Evolutionary conservation across 2,113 vertebrate species (phyloP).

Genomic region (Athene noctua): DNA sequence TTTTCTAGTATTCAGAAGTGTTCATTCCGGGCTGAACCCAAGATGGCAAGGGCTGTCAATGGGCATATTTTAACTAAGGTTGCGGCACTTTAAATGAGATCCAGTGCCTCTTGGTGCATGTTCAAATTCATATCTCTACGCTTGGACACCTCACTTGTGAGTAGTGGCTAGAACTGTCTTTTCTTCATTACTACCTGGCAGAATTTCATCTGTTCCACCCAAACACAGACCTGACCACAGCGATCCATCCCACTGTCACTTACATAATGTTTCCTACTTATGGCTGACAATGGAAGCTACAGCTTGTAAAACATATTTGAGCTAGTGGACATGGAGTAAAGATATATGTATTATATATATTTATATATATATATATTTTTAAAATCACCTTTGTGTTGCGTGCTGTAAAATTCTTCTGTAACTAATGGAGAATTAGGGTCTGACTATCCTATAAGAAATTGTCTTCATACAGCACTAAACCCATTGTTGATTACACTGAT

Average conservation of each 20-base stretch:
- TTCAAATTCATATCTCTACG: background rate
- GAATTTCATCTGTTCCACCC: background rate
- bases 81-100: background rate
- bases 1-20: background rate
- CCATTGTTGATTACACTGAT: background rate
- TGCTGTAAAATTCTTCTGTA: background rate
- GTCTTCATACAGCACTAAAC: background rate
- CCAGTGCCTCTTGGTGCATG: fast-evolving
- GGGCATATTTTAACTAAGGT: background rate
- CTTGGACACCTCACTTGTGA: background rate
- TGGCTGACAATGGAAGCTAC: background rate
- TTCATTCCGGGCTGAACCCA: background rate
- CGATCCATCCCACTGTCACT: background rate
- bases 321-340: background rate
- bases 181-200: background rate
- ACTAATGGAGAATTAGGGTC: background rate
- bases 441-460: background rate
- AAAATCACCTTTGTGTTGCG: background rate
- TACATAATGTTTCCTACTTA: background rate
- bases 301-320: background rate
- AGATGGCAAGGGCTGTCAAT: background rate
- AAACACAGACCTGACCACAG: background rate
- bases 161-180: background rate
- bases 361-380: background rate
- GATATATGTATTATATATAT: background rate